These are phyloP conservation scores for Streptopelia turtur DNA, from an alignment of 2,797 vertebrate genomes.

Conservation along the genomic window DNA sequence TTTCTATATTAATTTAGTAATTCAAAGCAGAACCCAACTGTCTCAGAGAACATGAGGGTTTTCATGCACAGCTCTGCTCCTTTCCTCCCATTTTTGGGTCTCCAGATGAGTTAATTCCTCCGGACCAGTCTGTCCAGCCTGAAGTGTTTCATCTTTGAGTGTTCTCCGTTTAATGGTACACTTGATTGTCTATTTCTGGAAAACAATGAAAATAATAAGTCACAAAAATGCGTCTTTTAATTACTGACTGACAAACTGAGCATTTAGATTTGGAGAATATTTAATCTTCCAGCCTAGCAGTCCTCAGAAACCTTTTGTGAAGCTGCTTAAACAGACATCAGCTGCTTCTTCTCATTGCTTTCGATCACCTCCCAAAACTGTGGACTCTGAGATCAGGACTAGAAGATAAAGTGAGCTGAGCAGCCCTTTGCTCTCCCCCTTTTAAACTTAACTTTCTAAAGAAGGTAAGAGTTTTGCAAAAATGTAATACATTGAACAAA, in stretches of 20 bases:
- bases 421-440: not conserved
- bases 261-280: not conserved
- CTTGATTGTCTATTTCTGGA: not conserved
- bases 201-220: not conserved
- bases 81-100: not conserved
- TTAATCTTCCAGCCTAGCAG: not conserved
- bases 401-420: not conserved
- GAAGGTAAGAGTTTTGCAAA: not conserved
- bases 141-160: not conserved
- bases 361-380: slow-evolving; percentile 17
- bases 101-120: not conserved
- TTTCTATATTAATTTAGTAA: not conserved
- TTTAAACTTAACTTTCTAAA: not conserved
- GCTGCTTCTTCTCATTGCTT: not conserved
- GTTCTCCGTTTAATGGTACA: not conserved
- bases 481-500: not conserved
- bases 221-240: not conserved
- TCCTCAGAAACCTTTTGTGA: not conserved
- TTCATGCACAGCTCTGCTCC: not conserved
- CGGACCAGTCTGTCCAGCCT: not conserved
- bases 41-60: not conserved
- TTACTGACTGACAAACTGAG: not conserved
- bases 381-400: not conserved
- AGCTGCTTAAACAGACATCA: not conserved
- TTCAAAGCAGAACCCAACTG: not conserved